Conservation (phyloP, 2,888 invertebrate genomes). For the Papilio demoleus region DNA sequence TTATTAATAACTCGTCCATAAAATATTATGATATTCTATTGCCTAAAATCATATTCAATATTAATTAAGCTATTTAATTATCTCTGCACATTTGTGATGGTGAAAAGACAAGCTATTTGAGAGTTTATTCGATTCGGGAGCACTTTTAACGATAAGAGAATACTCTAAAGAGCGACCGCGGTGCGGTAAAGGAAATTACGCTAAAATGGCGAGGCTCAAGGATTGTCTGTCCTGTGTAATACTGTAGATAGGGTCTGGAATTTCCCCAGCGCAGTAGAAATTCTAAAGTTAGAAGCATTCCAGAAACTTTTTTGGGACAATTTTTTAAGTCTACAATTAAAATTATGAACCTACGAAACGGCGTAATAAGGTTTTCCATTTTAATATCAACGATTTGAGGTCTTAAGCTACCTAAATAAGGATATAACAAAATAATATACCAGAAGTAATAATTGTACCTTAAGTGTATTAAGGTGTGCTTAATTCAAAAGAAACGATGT, state of each 20-base stretch:
- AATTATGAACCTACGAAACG: neutral
- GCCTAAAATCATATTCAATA: too few species aligned
- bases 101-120: neutral
- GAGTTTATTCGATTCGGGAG: neutral
- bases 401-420: too few species aligned
- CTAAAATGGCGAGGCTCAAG: neutral
- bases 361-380: too few species aligned
- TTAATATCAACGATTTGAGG: too few species aligned
- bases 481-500: too few species aligned
- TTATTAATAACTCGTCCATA: neutral
- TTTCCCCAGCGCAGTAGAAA: neutral
- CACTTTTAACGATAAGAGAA: neutral
- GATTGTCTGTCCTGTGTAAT: neutral
- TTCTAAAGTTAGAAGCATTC: neutral
- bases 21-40: too few species aligned
- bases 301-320: neutral
- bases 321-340: neutral
- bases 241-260: slow-evolving; percentile 1
- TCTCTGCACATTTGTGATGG: neutral
- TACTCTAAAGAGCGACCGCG: too few species aligned
- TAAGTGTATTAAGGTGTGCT: too few species aligned
- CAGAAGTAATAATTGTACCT: neutral
- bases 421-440: too few species aligned
- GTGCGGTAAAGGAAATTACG: neutral
- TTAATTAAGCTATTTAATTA: neutral